A percentile compares a stretch with the other conserved stretches of the same genome.
Evolutionary conservation across 2,797 vertebrate species (phyloP).

Genomic region (Melanotaenia parkinsoni): DNA sequence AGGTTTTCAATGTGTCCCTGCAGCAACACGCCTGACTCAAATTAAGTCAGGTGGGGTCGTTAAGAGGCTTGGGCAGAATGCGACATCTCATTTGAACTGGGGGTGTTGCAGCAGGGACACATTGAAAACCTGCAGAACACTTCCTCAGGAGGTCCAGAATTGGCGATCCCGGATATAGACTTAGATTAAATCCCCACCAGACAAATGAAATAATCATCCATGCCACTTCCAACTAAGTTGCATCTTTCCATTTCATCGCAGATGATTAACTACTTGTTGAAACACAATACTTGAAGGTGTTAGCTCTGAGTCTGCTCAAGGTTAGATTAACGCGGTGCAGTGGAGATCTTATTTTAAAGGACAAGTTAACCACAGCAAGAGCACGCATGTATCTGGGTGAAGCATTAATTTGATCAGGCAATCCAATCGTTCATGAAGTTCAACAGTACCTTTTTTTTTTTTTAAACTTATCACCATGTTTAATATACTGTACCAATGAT

Average conservation of each 20-base stretch:
- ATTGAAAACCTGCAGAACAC: no score
- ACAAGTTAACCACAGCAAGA: background rate
- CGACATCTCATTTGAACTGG: no score
- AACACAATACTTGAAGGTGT: no score
- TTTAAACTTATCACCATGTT: background rate
- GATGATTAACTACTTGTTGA: background rate
- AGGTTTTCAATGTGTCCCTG: no score
- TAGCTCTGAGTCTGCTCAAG: no score
- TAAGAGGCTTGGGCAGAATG: no score
- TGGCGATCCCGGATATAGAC: no score
- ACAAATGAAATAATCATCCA: background rate
- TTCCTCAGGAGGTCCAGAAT: no score
- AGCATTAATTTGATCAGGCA: no score
- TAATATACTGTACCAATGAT: background rate
- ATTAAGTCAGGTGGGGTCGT: no score
- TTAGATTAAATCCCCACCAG: background rate
- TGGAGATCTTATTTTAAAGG: background rate
- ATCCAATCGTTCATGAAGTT: background rate
- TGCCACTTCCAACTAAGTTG: background rate
- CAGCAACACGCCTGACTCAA: no score
- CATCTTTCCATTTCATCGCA: background rate
- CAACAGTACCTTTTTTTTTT: background rate
- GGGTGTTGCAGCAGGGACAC: no score
- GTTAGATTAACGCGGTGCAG: background rate
- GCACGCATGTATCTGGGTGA: background rate